Evolutionary conservation across 2,797 vertebrate species (phyloP).

Genomic region (Trachurus trachurus): DNA sequence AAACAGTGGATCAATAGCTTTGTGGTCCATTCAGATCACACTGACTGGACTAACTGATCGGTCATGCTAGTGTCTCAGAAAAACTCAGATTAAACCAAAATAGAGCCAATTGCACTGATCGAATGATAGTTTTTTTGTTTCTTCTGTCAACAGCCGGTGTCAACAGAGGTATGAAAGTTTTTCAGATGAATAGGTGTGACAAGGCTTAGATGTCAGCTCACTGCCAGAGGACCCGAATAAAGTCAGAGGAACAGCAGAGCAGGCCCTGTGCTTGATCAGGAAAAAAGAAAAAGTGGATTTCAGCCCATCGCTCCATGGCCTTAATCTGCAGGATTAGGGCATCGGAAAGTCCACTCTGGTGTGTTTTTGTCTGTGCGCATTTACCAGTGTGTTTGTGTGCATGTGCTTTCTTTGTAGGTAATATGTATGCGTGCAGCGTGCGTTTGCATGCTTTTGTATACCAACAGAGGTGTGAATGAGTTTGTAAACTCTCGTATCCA

Average conservation of each 20-base stretch:
- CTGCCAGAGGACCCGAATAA: constrained; percentile 20
- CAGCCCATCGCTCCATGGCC: constrained; percentile 72
- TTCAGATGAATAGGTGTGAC: constrained; percentile 12
- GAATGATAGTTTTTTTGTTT: not conserved
- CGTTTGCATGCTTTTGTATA: constrained; percentile 14
- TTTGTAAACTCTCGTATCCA: constrained; percentile 26
- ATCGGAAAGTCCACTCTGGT: constrained; percentile 56
- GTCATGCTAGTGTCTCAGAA: not conserved
- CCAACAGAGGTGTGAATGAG: constrained; percentile 47
- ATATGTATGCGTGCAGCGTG: not conserved
- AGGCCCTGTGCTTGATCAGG: constrained; percentile 47
- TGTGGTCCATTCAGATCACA: not conserved
- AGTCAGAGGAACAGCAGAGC: constrained; percentile 24
- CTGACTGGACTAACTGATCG: not conserved
- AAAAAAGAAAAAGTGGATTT: constrained; percentile 72
- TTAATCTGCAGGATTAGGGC: constrained; percentile 86
- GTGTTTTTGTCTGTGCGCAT: constrained; percentile 20
- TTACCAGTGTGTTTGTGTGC: not conserved
- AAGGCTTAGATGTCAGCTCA: constrained; percentile 16
- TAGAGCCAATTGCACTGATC: not conserved
- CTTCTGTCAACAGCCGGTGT: not conserved
- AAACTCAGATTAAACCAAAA: not conserved
- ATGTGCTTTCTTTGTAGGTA: constrained; percentile 10
- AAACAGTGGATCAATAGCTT: not conserved
- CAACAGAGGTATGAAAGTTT: not conserved